Evolutionary conservation across 2,797 vertebrate species (phyloP).

Genomic region (Pangasius mekongensis): DNA sequence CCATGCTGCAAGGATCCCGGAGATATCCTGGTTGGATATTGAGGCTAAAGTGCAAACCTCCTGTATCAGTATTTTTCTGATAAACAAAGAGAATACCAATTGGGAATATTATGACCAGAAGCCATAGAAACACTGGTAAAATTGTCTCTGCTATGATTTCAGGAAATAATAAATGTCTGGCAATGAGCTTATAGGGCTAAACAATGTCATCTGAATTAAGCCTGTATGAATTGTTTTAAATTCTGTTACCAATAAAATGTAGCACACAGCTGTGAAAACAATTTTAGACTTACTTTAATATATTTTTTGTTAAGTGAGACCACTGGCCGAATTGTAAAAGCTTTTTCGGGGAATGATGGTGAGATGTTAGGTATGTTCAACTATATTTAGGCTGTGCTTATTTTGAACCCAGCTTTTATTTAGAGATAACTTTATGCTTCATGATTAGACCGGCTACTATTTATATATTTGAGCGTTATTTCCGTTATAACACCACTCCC

Average conservation of each 20-base stretch:
- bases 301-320: background rate
- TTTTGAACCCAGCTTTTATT: background rate
- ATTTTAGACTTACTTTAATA: background rate
- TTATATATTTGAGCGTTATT: background rate
- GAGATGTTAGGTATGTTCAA: background rate
- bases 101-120: constrained; percentile 53
- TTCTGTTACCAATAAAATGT: constrained; percentile 26
- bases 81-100: constrained; percentile 19
- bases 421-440: background rate
- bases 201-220: constrained; percentile 45
- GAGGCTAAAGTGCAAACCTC: constrained; percentile 11
- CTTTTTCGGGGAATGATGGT: background rate
- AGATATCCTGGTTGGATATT: constrained; percentile 10
- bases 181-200: constrained; percentile 46
- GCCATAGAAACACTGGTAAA: constrained; percentile 59
- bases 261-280: constrained; percentile 25
- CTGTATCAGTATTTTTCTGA: background rate
- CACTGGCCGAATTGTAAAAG: background rate
- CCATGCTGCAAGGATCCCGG: constrained; percentile 1
- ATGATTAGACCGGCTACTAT: background rate
- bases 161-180: constrained; percentile 64
- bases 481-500: background rate
- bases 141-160: constrained; percentile 62
- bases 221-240: constrained; percentile 29
- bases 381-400: background rate